Percentiles rank a stretch among this genome's conserved stretches.
phyloP scores from a whole-genome alignment of 2,113 vertebrate species.

The Bubo blakistoni region DNA sequence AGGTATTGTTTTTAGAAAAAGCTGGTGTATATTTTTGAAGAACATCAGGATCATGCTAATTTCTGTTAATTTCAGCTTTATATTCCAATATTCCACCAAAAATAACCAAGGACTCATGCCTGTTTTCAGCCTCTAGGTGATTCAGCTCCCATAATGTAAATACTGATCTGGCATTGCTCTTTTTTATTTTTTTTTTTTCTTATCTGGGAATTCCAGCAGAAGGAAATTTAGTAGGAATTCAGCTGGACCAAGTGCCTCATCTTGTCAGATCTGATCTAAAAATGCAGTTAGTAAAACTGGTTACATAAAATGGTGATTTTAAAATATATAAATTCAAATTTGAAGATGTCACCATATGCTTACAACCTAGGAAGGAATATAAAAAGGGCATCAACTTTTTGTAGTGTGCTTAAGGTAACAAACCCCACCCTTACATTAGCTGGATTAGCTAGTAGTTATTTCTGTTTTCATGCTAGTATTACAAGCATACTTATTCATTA shows the following conservation, averaged over 20 bases:
- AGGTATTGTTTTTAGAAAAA: not conserved
- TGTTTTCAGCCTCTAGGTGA: not conserved
- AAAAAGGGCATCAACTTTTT: not conserved
- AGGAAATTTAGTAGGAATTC: not conserved
- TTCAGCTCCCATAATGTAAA: not conserved
- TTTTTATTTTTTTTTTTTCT: not conserved
- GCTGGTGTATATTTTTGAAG: not conserved
- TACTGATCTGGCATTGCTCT: not conserved
- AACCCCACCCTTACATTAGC: accelerated
- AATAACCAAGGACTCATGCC: not conserved
- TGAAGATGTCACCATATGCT: not conserved
- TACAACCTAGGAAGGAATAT: not conserved
- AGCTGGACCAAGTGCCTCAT: not conserved
- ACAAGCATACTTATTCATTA: not conserved
- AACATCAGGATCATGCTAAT: not conserved
- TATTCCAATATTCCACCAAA: not conserved
- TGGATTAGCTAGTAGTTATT: not conserved
- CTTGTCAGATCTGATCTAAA: not conserved
- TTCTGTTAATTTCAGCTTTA: not conserved
- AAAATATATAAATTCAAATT: not conserved
- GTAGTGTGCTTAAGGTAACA: not conserved
- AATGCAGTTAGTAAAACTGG: not conserved
- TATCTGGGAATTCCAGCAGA: not conserved
- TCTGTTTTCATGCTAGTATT: not conserved
- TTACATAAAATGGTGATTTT: not conserved